Evolutionary conservation across 1,140 invertebrate genomes (phyloP).

Genomic region (Dendrolimus punctatus): DNA sequence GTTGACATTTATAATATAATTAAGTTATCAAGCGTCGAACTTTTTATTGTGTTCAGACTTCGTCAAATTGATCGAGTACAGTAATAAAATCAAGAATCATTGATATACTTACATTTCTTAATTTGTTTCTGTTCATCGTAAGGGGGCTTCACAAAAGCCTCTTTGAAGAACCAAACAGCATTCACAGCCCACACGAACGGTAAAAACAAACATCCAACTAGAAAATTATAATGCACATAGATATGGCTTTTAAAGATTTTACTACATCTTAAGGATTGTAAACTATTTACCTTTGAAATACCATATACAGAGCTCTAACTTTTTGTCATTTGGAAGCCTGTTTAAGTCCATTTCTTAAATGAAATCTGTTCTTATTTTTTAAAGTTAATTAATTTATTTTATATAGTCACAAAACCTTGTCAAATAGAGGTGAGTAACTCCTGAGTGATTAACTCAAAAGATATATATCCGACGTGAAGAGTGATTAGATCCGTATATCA

Average conservation of each 20-base stretch:
- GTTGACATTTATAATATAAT: too few species aligned
- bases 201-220: slow-evolving; percentile 88
- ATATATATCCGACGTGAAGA: too few species aligned
- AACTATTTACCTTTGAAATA: slow-evolving; percentile 84
- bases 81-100: slow-evolving; percentile 1
- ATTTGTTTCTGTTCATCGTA: slow-evolving; percentile 90
- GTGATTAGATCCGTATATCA: too few species aligned
- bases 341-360: slow-evolving; percentile 84
- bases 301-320: slow-evolving; percentile 84
- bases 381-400: too few species aligned
- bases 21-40: too few species aligned
- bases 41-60: too few species aligned
- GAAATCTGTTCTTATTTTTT: neutral
- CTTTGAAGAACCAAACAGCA: slow-evolving; percentile 91
- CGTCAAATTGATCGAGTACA: neutral
- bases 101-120: slow-evolving; percentile 81
- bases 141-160: slow-evolving; percentile 85
- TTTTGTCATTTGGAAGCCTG: slow-evolving; percentile 85
- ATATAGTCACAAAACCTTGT: too few species aligned
- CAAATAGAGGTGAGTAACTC: too few species aligned
- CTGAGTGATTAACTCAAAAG: too few species aligned
- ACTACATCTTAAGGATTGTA: slow-evolving; percentile 5
- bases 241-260: neutral
- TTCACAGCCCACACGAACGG: slow-evolving; percentile 95
- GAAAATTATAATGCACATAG: slow-evolving; percentile 35